Conservation (phyloP, 2,888 invertebrate species). For the Drosophila lutescens region DNA sequence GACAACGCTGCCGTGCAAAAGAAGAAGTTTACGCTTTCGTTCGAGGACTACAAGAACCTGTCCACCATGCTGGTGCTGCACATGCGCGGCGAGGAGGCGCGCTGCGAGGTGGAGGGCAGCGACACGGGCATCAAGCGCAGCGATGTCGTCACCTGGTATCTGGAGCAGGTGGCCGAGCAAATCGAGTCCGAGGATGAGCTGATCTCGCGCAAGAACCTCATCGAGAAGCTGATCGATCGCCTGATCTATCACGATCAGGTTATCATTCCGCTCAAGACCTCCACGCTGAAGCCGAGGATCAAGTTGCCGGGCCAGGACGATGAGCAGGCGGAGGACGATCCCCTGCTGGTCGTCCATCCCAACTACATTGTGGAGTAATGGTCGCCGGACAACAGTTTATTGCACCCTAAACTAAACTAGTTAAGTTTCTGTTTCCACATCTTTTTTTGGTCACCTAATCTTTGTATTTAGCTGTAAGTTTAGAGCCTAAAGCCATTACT, state of each 20-base stretch:
- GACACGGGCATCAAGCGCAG: constrained; percentile 90
- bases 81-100: constrained; percentile 93
- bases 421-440: constrained; percentile 41
- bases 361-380: constrained; percentile 94
- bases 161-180: constrained; percentile 93
- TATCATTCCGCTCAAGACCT: constrained; percentile 83
- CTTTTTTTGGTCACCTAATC: constrained; percentile 4
- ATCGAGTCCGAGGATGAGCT: constrained; percentile 97
- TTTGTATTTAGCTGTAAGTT: constrained; percentile 20
- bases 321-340: constrained; percentile 84
- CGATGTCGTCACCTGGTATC: constrained; percentile 96
- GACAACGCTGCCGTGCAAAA: constrained; percentile 84
- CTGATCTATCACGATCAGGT: constrained; percentile 89
- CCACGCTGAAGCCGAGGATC: constrained; percentile 67
- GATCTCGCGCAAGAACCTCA: constrained; percentile 92
- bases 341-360: constrained; percentile 96
- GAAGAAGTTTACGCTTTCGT: constrained; percentile 92
- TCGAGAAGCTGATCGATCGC: constrained; percentile 97
- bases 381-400: not conserved
- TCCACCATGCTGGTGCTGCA: constrained; percentile 96
- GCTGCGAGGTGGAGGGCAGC: constrained; percentile 87
- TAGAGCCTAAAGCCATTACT: constrained; percentile 8
- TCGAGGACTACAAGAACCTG: constrained; percentile 96
- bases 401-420: constrained; percentile 1
- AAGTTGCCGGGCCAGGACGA: constrained; percentile 43